Percentiles rank a stretch among this genome's conserved stretches.
These are phyloP conservation scores for Enteromius fasciolatus DNA, from an alignment of 2,797 vertebrate genomes.

Conservation along the genomic window DNA sequence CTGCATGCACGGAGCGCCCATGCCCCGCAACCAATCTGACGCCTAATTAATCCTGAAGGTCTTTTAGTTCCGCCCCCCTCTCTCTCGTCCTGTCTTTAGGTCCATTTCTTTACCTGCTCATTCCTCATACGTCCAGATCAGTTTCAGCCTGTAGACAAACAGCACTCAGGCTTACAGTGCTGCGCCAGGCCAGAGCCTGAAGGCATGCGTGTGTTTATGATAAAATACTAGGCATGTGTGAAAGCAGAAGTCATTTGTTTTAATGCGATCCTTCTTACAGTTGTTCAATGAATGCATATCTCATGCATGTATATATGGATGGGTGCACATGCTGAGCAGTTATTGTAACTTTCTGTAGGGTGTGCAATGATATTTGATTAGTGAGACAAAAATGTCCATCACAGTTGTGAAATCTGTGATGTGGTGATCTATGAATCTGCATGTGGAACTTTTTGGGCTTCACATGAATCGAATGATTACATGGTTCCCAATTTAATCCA, in stretches of 20 bases:
- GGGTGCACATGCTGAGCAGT: not conserved
- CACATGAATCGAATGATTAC: too few species aligned
- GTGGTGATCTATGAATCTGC: not conserved
- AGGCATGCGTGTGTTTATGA: conserved; percentile 8
- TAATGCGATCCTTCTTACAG: conserved; percentile 10
- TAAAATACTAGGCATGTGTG: conserved; percentile 18
- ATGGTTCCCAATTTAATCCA: too few species aligned
- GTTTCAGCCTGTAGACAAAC: conserved; percentile 21
- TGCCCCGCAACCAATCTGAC: conserved; percentile 81
- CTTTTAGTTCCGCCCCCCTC: conserved; percentile 78
- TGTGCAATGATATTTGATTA: not conserved
- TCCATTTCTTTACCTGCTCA: conserved; percentile 60
- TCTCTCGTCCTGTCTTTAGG: conserved; percentile 60
- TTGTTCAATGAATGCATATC: conserved; percentile 14
- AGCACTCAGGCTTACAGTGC: conserved; percentile 22
- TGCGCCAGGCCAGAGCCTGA: not conserved
- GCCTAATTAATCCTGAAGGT: conserved; percentile 85
- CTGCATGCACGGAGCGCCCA: conserved; percentile 41
- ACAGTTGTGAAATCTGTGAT: not conserved
- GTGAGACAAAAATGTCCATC: not conserved
- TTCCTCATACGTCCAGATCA: conserved; percentile 33
- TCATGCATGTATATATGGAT: not conserved
- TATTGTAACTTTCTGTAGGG: not conserved
- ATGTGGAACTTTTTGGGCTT: not conserved
- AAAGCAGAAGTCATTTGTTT: conserved; percentile 21